Percentiles rank a stretch among this genome's conserved stretches.
Conservation (phyloP, 2,888 invertebrate species). For the Macaria liturata region DNA sequence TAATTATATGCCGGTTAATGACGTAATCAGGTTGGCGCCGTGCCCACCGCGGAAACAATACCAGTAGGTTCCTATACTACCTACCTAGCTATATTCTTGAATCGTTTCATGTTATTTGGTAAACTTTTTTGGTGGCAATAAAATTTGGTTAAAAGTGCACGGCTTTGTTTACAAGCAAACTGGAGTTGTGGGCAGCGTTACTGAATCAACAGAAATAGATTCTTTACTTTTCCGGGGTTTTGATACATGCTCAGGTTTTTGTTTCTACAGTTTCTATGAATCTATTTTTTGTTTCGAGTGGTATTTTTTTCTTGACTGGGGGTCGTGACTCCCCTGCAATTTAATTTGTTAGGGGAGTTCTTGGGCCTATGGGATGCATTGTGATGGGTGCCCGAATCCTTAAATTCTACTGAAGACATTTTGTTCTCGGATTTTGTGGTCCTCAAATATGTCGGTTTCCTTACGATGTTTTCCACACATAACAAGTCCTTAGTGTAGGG, state of each 20-base stretch:
- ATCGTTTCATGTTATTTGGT: constrained; percentile 64
- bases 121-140: constrained; percentile 63
- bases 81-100: constrained; percentile 43
- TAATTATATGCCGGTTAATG: constrained; percentile 39
- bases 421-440: no score
- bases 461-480: no score
- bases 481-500: no score
- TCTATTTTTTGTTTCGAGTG: no score
- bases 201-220: constrained; percentile 35
- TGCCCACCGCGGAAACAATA: constrained; percentile 60
- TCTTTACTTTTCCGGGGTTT: constrained; percentile 11
- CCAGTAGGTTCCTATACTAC: constrained; percentile 5
- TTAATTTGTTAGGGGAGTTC: no score
- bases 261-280: background rate
- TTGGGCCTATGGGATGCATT: no score
- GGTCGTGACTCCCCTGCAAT: no score
- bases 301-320: no score
- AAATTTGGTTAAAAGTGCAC: constrained; percentile 57
- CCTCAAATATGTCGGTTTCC: no score
- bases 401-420: no score
- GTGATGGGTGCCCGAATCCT: no score
- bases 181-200: constrained; percentile 36
- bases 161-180: constrained; percentile 51
- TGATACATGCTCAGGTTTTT: constrained; percentile 9
- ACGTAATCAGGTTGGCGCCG: no score